These are phyloP conservation scores for Pteropus alecto DNA, from an alignment of 2,113 vertebrate genomes.

Conservation along the genomic window DNA sequence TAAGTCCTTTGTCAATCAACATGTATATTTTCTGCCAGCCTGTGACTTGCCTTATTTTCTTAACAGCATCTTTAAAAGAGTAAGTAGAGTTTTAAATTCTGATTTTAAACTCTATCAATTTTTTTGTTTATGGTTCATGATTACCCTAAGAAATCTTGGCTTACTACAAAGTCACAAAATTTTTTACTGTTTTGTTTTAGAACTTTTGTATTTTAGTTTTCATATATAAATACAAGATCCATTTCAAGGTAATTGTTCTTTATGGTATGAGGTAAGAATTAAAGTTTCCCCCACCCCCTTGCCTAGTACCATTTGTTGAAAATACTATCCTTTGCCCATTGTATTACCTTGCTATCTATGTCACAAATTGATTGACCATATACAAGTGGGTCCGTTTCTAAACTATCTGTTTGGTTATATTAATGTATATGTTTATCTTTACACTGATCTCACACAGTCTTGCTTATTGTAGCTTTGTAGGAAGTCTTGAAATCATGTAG, in stretches of 20 bases:
- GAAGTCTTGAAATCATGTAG: neutral
- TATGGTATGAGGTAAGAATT: neutral
- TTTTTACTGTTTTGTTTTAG: neutral
- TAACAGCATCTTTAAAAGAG: neutral
- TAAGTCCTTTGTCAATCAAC: neutral
- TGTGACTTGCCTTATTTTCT: neutral
- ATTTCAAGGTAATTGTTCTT: neutral
- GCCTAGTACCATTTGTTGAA: neutral
- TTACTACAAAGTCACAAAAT: neutral
- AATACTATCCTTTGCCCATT: neutral
- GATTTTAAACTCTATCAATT: neutral
- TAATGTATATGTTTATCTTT: neutral
- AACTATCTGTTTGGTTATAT: neutral
- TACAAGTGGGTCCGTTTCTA: neutral
- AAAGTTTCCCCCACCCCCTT: neutral
- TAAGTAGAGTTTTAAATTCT: neutral
- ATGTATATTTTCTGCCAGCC: neutral
- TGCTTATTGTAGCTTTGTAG: neutral
- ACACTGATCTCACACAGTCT: neutral
- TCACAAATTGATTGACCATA: neutral
- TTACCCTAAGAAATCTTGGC: neutral
- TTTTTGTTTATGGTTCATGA: neutral
- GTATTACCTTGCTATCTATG: neutral
- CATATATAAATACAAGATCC: neutral
- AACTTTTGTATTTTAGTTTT: neutral